Evolutionary conservation across 1,140 invertebrate genomes (phyloP).

Genomic region (Penaeus indicus): DNA sequence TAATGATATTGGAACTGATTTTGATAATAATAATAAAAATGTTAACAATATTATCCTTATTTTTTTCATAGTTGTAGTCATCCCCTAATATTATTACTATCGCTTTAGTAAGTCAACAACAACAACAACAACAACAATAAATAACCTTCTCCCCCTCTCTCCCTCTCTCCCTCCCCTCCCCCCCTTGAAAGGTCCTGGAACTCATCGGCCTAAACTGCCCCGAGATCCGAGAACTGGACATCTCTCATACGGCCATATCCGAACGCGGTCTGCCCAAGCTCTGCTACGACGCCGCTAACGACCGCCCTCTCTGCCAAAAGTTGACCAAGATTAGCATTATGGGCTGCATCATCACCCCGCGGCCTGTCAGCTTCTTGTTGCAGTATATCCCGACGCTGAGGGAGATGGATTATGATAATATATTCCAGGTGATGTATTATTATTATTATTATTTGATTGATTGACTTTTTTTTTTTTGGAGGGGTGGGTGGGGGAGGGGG

Average conservation of each 20-base stretch:
- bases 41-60: no score
- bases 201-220: slow-evolving; percentile 42
- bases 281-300: slow-evolving; percentile 15
- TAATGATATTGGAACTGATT: no score
- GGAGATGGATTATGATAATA: slow-evolving; percentile 45
- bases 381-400: slow-evolving; percentile 44
- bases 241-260: slow-evolving; percentile 46
- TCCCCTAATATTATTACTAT: no score
- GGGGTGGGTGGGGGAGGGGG: neutral
- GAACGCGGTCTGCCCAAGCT: slow-evolving; percentile 21
- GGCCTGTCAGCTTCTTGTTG: slow-evolving; percentile 31
- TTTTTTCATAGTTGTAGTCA: no score
- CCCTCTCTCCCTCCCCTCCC: no score
- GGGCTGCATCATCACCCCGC: slow-evolving; percentile 28
- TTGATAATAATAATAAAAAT: no score
- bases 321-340: neutral
- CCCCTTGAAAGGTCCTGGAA: slow-evolving; percentile 15
- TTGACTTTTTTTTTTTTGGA: neutral
- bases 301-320: slow-evolving; percentile 28
- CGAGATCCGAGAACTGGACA: slow-evolving; percentile 41
- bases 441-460: neutral
- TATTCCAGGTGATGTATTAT: slow-evolving; percentile 32
- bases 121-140: no score
- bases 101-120: no score
- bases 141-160: no score